Conservation (phyloP, 92 coral and sea anemone genomes). For the Epizoanthus rinbou region DNA sequence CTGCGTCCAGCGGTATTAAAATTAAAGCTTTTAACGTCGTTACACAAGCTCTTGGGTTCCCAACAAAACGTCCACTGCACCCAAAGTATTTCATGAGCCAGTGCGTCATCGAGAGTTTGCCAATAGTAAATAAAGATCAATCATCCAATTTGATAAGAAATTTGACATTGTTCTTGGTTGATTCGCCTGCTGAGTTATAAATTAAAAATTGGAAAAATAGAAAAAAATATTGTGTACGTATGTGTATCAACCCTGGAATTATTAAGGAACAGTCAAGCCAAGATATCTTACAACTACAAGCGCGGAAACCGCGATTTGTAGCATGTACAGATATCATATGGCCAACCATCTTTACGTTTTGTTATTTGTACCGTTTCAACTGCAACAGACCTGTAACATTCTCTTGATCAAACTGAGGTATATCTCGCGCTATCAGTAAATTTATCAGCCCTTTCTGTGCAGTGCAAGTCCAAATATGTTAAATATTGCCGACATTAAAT, state of each 20-base stretch:
- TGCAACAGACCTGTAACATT: background rate
- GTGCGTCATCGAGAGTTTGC: too few relatives aligned
- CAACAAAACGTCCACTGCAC: too few relatives aligned
- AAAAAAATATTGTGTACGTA: background rate
- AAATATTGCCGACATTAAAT: background rate
- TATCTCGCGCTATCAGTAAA: background rate
- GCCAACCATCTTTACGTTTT: too few relatives aligned
- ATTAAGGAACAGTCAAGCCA: background rate
- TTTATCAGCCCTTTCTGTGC: background rate
- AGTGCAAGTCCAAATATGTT: slow-evolving; percentile 1
- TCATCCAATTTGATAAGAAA: too few relatives aligned
- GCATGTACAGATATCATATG: too few relatives aligned
- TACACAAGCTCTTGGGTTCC: too few relatives aligned
- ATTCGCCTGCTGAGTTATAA: background rate
- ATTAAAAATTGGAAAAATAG: background rate
- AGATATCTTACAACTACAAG: background rate
- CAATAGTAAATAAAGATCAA: too few relatives aligned
- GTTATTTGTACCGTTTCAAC: too few relatives aligned
- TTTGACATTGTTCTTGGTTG: background rate
- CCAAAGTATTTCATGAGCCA: too few relatives aligned
- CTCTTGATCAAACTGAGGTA: background rate
- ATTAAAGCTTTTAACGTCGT: background rate
- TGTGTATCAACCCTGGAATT: background rate
- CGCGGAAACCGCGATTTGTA: too few relatives aligned
- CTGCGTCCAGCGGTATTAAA: background rate